Evolutionary conservation across 2,113 vertebrate species (phyloP).

Genomic region (Rhipidura dahli): DNA sequence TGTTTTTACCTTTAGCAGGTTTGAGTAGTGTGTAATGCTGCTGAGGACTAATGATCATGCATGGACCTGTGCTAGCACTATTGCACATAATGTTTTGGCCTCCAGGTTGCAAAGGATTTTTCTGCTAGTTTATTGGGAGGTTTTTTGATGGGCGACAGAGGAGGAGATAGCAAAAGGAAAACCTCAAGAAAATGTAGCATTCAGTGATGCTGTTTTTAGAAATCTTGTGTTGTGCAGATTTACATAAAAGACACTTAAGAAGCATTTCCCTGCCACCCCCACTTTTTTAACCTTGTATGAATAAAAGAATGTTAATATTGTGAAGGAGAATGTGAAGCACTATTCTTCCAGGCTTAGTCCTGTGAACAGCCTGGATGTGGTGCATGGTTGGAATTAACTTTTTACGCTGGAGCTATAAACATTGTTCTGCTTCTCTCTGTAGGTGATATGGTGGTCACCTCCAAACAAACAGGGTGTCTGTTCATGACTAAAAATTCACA

Average conservation of each 20-base stretch:
- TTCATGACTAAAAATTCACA: not conserved
- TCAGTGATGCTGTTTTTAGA: not conserved
- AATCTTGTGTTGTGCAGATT: not conserved
- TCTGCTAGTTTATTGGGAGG: not conserved
- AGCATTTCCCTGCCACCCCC: not conserved
- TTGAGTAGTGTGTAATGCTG: not conserved
- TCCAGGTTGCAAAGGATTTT: not conserved
- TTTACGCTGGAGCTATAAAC: not conserved
- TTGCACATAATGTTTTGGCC: not conserved
- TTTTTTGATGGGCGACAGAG: not conserved
- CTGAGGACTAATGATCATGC: not conserved
- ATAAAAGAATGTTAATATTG: not conserved
- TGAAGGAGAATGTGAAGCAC: not conserved
- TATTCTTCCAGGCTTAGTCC: not conserved
- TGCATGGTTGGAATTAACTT: not conserved
- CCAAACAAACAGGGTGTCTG: not conserved
- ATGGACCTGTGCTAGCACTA: not conserved
- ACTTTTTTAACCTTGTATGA: not conserved
- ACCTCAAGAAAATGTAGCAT: not conserved
- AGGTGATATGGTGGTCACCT: not conserved
- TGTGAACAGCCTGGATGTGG: not conserved
- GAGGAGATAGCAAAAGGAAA: not conserved
- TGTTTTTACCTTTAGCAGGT: not conserved
- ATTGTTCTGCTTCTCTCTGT: not conserved
- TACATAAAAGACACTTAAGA: not conserved